A percentile compares a stretch with the other conserved stretches of the same genome.
phyloP scores from a whole-genome alignment of 37 sponge, comb jelly and placozoan genomes.

The Corticium candelabrum region DNA sequence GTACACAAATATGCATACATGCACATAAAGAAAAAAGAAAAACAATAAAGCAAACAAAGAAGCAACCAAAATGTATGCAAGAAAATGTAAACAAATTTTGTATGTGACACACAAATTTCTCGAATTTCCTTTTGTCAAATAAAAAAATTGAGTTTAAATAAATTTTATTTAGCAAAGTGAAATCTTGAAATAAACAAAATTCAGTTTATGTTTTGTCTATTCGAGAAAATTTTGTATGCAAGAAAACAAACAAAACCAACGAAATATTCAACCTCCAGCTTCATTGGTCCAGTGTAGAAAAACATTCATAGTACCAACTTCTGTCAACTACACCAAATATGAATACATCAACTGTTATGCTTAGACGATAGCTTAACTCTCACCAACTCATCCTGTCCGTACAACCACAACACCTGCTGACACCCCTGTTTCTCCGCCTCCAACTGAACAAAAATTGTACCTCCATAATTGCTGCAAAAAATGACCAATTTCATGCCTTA shows the following conservation, averaged over 20 bases:
- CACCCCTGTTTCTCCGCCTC: conserved; percentile 54
- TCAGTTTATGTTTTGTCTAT: too few species aligned
- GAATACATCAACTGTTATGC: not conserved
- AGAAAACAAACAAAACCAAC: conserved; percentile 3
- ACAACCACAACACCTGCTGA: conserved; percentile 92
- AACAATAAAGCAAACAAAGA: too few species aligned
- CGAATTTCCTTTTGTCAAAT: too few species aligned
- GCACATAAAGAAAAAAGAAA: too few species aligned
- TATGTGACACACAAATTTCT: too few species aligned
- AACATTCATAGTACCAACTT: conserved; percentile 98
- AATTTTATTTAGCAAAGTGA: too few species aligned
- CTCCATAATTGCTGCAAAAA: conserved; percentile 87
- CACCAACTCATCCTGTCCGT: conserved; percentile 63
- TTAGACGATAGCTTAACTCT: not conserved
- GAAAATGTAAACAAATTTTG: too few species aligned
- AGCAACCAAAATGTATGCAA: too few species aligned
- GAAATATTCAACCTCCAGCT: conserved; percentile 61
- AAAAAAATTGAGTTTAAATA: too few species aligned
- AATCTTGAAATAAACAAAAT: too few species aligned
- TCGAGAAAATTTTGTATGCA: too few species aligned
- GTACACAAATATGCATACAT: too few species aligned
- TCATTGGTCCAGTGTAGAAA: conserved; percentile 93
- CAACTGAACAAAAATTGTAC: conserved; percentile 69
- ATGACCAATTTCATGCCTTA: not conserved
- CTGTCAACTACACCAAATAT: conserved; percentile 57